Evolutionary conservation across 2,113 vertebrate genomes (phyloP), one percentile per base, ranked within the genome.

Genomic region (Tychaedon coryphoeus): DNA sequence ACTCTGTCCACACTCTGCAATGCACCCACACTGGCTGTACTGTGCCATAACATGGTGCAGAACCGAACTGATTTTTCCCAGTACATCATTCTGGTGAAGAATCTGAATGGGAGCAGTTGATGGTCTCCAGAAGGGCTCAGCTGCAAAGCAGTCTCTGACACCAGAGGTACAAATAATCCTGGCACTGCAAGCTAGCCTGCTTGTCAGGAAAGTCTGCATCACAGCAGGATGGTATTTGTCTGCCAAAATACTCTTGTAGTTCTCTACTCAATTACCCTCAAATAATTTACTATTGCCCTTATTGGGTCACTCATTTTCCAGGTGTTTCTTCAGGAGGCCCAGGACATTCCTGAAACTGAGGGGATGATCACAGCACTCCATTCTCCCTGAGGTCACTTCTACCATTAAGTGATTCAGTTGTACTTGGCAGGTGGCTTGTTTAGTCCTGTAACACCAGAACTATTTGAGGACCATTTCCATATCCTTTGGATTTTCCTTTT

Each of bases 11-110:
- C 14, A 6, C 70, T 29, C 45, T 70, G 9, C 26, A 43, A 66
- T 23, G 38, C 51, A 58, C 25, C 28, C 18, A 45, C 12, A 10
- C 47, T 18, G 7, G 26, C 20, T 54, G 10, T 47, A 18, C 65
- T 53, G 19, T 33, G 19, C 65, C n/a, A 25, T 20, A 57, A 28
- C 0, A 6, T 0, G 0, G 7, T 33, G 43, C 19, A 8, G 34
- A 56, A 51, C 11, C 34, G 20, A 72, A 43, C 19, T 51, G 3
- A 5, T 12, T 73, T 81, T 31, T 54, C 38, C 42, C 9, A 5
- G 34, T 12, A 61, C 34, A 11, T 25, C 38, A 5, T 34, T 78
- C 57, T 75, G 34, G 12, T 64, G 33, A 64, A 47, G 19, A 81
- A 71, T 25, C 4, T 43, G 38, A 64, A 18, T 0, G 0, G 11